Base-by-base conservation (phyloP, 2,113 vertebrate genomes). In the Acrocephalus kingi region DNA sequence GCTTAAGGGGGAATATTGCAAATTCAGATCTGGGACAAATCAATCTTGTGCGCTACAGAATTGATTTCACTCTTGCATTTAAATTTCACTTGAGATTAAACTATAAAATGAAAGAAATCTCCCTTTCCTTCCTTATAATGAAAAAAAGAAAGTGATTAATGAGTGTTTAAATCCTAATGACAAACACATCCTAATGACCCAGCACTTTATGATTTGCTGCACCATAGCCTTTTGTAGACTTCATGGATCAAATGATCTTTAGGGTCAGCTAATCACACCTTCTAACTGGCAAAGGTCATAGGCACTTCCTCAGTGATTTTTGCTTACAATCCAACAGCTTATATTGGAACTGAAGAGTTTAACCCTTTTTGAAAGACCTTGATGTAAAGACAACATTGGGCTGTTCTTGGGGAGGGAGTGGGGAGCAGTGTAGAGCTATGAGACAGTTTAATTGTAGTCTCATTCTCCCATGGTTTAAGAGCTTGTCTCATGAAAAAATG, bases 81-180 rank as follows among this genome's bases (percentile, higher is more conserved):
- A 79, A 92, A 83, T 91, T 92, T 80, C 81, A 64, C 37, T 85
- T 33, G 54, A 89, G 93, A 85, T 87, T 76, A 82, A 91, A 87
- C 74, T 30, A 31, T 17, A 52, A 89, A 77, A 81, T 2, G 31
- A 87, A 87, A 25, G 62, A 91, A 89, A 64, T 79, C 15, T 74
- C 49, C 28, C 28, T 62, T 76, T 88, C 61, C 15, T 75, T 78
- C 56, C 54, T 68, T 56, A 37, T 9, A 28, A 71, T 67, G 18
- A 30, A 19, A 58, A 84, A 75, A 45, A 54, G 39, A 77, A 71
- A 66, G 45, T 61, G 79, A 96, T 86, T 92, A 94, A 90, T 79
- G 75, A 80, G 20, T 5, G 21, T 68, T 94, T 87, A 81, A 87
- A 87, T 84, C 48, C 81, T 81, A 71, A 79, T 55, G 78, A 79